Evolutionary conservation across 2,888 invertebrate genomes (phyloP), one percentile per base, ranked within the genome.

Genomic region (Hedychridium roseum): DNA sequence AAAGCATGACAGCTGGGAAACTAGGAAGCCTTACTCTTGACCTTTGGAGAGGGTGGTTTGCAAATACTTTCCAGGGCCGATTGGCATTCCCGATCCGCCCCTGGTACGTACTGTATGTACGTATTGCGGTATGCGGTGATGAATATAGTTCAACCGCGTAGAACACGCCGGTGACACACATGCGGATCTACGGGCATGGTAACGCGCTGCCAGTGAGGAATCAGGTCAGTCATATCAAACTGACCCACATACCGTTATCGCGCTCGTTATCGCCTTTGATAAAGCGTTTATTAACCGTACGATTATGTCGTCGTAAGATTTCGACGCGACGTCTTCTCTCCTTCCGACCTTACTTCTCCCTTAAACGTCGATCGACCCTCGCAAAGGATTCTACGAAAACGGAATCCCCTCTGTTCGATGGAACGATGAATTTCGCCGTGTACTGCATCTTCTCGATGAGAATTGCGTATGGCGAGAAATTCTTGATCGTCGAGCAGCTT

Each of bases 211-310:
- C 57, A 57, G 59, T 50, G 56, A 64, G 58, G 64, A 78, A 76
- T 78, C 70, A 67, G 78, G 76, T 74, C 78, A 73, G 61, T 73
- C 68, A 68, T 78, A 78, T 77, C 77, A 75, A 71, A 71, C 71
- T 78, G 76, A 77, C 78, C 78, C 71, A 77, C 78, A 76, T 78
- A 70, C 63, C 59, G 60, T 71, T 76, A 75, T 76, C 77, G 68
- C 65, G 47, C 58, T 60, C 64, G 69, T 71, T 74, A 75, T 74
- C 76, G 64, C 61, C 54, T 65, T 62, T 68, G 75, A 75, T 74
- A 73, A 74, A 66, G 67, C 66, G 64, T 68, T 68, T 73, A 72
- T 74, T 72, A 73, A 70, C 66, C 68, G 70, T 69, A 69, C 73
- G 71, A 73, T 71, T 73, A 70, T 68, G 62, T 57, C 58, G 58